phyloP scores from a whole-genome alignment of 1,140 invertebrate species.

The Lucilia cuprina region DNA sequence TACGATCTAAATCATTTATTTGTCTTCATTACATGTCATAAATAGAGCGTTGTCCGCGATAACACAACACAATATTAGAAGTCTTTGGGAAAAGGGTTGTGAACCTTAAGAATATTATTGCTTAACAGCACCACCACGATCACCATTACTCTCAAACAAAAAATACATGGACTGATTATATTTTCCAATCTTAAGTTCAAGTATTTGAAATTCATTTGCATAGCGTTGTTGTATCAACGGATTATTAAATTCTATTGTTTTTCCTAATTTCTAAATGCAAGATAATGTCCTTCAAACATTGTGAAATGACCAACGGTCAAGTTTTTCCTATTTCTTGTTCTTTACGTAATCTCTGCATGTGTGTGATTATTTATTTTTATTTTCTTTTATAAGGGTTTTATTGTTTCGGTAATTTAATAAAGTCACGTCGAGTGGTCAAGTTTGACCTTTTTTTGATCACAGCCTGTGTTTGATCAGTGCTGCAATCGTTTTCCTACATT shows the following conservation, averaged over 20 bases:
- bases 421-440: constrained; percentile 20
- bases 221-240: background rate
- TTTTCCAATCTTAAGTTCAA: constrained; percentile 14
- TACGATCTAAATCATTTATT: constrained; percentile 34
- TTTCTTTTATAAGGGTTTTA: background rate
- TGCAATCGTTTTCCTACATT: background rate
- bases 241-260: constrained; percentile 29
- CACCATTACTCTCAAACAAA: background rate
- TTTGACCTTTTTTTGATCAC: constrained; percentile 30
- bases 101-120: background rate
- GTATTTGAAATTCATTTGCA: constrained; percentile 19
- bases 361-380: background rate
- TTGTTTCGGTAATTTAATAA: constrained; percentile 26
- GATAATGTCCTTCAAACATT: background rate
- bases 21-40: constrained; percentile 37
- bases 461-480: background rate
- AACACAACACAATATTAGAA: background rate
- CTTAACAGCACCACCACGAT: background rate
- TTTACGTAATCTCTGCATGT: background rate
- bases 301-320: constrained; percentile 31
- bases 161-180: background rate
- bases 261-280: constrained; percentile 14
- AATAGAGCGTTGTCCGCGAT: background rate
- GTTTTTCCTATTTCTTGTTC: constrained; percentile 15
- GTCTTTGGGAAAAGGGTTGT: background rate